These are phyloP conservation scores for Sitophilus oryzae DNA, from an alignment of 1,140 invertebrate genomes.

Conservation along the genomic window DNA sequence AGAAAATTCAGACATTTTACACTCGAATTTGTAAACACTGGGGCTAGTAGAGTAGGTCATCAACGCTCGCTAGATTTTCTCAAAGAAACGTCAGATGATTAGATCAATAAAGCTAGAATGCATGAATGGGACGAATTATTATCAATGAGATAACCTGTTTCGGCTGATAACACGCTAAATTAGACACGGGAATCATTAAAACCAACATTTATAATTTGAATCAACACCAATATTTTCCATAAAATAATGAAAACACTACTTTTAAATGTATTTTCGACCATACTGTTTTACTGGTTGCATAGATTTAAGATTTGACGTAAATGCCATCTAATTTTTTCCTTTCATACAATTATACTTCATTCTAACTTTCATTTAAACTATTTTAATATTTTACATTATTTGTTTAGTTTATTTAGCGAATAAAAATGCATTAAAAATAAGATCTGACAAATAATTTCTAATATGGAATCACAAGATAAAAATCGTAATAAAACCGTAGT, in stretches of 20 bases:
- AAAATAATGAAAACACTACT: constrained; percentile 5
- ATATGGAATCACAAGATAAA: too few relatives aligned
- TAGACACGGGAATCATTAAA: neutral
- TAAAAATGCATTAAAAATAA: too few relatives aligned
- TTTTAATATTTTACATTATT: too few relatives aligned
- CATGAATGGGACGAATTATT: constrained; percentile 23
- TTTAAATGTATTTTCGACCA: constrained; percentile 5
- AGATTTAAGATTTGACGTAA: too few relatives aligned
- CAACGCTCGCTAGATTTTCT: constrained; percentile 23
- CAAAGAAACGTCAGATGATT: constrained; percentile 27
- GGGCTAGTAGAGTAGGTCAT: constrained; percentile 28
- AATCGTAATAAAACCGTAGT: too few relatives aligned
- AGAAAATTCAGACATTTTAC: constrained; percentile 23
- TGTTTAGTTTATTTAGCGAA: too few relatives aligned
- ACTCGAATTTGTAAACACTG: constrained; percentile 26
- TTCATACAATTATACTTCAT: too few relatives aligned
- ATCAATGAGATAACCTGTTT: constrained; percentile 17
- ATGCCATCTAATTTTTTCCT: too few relatives aligned
- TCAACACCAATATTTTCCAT: neutral
- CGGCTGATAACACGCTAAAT: neutral
- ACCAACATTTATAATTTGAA: neutral
- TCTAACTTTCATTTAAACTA: too few relatives aligned
- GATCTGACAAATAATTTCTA: too few relatives aligned
- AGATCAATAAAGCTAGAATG: constrained; percentile 22
- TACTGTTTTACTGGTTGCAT: neutral